Evolutionary conservation across 2,797 vertebrate species (phyloP).

Genomic region (Nannoperca obscura): DNA sequence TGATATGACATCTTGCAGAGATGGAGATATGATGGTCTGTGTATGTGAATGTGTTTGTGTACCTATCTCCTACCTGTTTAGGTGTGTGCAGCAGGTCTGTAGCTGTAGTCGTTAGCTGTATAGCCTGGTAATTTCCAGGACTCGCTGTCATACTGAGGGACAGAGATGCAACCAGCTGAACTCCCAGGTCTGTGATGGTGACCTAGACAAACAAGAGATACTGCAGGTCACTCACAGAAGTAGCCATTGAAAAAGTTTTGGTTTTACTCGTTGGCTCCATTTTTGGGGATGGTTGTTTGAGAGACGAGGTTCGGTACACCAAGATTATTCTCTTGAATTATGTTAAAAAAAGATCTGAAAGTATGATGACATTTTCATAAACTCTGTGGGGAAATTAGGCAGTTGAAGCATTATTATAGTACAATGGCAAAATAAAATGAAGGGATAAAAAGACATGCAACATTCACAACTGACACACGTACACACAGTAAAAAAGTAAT

Average conservation of each 20-base stretch:
- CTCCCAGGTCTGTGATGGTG: slow-evolving; percentile 92
- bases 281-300: not conserved
- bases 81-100: slow-evolving; percentile 89
- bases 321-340: not conserved
- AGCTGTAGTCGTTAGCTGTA: slow-evolving; percentile 88
- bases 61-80: slow-evolving; percentile 87
- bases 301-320: not conserved
- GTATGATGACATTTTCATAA: not conserved
- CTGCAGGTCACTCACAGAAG: not conserved
- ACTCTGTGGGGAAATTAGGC: not conserved
- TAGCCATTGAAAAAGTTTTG: not conserved
- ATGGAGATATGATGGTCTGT: not conserved
- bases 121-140: slow-evolving; percentile 87
- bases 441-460: not conserved
- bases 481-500: not conserved
- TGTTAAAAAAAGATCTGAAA: not conserved
- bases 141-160: slow-evolving; percentile 89
- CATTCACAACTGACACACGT: not conserved
- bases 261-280: not conserved
- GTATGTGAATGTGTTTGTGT: not conserved
- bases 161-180: slow-evolving; percentile 92
- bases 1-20: slow-evolving; percentile 7
- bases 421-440: not conserved
- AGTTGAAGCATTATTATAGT: not conserved
- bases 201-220: slow-evolving; percentile 76